Base-by-base conservation (phyloP, 2,113 vertebrate species). In the Castor canadensis region DNA sequence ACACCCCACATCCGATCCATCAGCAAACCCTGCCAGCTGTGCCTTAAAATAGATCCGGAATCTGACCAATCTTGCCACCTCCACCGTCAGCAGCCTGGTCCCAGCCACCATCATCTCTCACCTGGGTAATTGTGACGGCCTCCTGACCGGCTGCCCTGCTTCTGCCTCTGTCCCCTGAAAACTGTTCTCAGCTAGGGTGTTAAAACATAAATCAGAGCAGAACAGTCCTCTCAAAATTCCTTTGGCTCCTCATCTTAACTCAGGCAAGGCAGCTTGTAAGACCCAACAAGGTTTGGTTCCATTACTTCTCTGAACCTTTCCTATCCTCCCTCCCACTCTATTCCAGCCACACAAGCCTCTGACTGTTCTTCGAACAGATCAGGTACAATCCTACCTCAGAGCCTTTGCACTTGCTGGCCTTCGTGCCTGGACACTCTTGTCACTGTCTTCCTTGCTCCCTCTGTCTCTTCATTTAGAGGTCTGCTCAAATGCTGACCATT, bases 21-120 rank as follows among this genome's bases (percentile, higher is more conserved):
- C 81, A 84, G 76, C 77, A 26, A 82, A 64, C 45, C 85, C 82
- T 0, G 35, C 93, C 77, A 60, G 82, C 83, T 45, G 67, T 4
- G 4, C 80, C 93, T 94, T 88, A 97, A 69, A 95, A 91, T 66
- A 95, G 95, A 93, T 6, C 43, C 73, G 7, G 67, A 71, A 72
- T 5, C 94, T 49, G 90, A 62, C 76, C 93, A 3, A 6, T 64
- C 84, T 35, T 83, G 5, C 80, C 71, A 43, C 80, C n/a, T 64
- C 77, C 58, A 1, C 6, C 32, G 80, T 73, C 58, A 67, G 26
- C 91, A 83, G 52, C 35, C 56, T 24, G 77, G 77, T 17, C 54
- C 35, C 16, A 54, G 28, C 54, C 82, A 35, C 30, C 62, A 3
- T 1, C 91, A 28, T 64, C 89, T 88, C 95, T 95, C 89, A 92